A percentile compares a stretch with the other conserved stretches of the same genome.
Conservation (phyloP, 1,140 invertebrate species). For the Lanistes nyassanus region DNA sequence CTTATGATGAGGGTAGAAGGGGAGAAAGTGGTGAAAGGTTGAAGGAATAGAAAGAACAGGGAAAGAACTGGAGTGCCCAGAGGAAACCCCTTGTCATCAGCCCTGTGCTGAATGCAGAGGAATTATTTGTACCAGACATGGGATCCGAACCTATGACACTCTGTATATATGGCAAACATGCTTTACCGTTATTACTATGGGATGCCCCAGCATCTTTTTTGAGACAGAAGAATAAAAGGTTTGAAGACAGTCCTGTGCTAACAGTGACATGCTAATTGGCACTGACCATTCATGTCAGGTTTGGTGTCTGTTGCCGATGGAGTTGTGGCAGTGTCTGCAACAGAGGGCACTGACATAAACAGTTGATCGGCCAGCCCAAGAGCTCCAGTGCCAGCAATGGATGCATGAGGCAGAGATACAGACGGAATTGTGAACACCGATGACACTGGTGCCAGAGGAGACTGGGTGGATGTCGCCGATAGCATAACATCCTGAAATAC, state of each 20-base stretch:
- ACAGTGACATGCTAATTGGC: neutral
- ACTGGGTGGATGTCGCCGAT: constrained; percentile 62
- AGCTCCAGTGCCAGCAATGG: constrained; percentile 46
- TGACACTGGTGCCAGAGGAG: constrained; percentile 60
- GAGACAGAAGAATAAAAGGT: too few species aligned
- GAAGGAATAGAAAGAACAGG: too few species aligned
- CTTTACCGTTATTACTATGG: too few species aligned
- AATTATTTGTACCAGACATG: too few species aligned
- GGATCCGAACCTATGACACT: too few species aligned
- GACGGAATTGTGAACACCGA: constrained; percentile 63
- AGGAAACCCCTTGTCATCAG: too few species aligned
- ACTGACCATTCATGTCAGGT: constrained; percentile 44
- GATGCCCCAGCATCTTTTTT: too few species aligned
- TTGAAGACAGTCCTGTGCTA: neutral
- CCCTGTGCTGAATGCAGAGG: too few species aligned
- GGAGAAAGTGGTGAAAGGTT: too few species aligned
- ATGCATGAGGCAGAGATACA: constrained; percentile 56
- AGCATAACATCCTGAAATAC: constrained; percentile 66
- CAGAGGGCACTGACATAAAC: constrained; percentile 58
- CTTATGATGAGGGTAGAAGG: too few species aligned
- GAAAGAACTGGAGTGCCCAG: too few species aligned
- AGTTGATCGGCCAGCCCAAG: constrained; percentile 55
- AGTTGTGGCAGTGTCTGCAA: constrained; percentile 44
- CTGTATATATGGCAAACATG: too few species aligned
- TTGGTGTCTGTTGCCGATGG: constrained; percentile 37